phyloP scores from a whole-genome alignment of 2,797 vertebrate species.

The Coendou prehensilis region DNA sequence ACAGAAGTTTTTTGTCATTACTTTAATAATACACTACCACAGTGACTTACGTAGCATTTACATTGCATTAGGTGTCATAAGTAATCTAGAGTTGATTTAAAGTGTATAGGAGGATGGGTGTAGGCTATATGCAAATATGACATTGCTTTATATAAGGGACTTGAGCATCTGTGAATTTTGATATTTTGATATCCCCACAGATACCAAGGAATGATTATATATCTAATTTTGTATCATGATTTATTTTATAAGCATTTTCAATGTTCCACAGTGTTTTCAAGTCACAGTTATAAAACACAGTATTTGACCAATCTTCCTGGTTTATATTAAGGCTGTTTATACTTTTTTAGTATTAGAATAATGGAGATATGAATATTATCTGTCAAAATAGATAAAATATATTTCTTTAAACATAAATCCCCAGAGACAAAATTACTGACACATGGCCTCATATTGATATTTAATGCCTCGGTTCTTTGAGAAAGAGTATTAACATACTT shows the following conservation, averaged over 20 bases:
- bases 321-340: slow-evolving; percentile 43
- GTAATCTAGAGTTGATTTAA: neutral
- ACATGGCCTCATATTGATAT: neutral
- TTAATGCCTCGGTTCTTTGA: neutral
- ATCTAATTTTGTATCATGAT: neutral
- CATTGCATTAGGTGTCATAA: neutral
- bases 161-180: neutral
- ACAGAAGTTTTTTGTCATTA: neutral
- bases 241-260: slow-evolving; percentile 25
- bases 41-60: neutral
- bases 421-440: neutral
- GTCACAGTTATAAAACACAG: neutral
- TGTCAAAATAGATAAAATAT: slow-evolving; percentile 21
- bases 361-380: slow-evolving; percentile 19
- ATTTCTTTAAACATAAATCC: slow-evolving; percentile 38
- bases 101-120: neutral
- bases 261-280: neutral
- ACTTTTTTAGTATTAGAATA: slow-evolving; percentile 57
- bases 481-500: neutral
- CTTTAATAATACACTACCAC: neutral
- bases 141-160: neutral
- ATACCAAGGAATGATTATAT: neutral
- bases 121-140: neutral
- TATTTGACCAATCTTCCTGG: neutral
- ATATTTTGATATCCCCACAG: neutral